These are phyloP conservation scores for Chiloscyllium punctatum DNA, from an alignment of 2,797 vertebrate species.

Conservation along the genomic window DNA sequence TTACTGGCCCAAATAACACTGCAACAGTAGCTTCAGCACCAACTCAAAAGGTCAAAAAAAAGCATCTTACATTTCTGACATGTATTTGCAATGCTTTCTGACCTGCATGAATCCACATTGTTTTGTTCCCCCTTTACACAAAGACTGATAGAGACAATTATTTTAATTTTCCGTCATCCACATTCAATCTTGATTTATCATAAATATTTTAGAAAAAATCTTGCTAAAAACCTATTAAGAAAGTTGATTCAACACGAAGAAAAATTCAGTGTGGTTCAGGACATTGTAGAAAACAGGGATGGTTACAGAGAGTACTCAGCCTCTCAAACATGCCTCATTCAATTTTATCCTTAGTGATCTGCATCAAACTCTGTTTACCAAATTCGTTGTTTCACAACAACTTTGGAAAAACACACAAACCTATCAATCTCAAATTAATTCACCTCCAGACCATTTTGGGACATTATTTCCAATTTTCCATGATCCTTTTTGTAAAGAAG, in stretches of 20 bases:
- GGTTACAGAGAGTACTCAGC: background rate
- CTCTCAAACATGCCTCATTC: background rate
- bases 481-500: background rate
- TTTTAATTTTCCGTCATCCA: background rate
- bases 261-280: background rate
- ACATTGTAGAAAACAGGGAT: background rate
- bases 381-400: background rate
- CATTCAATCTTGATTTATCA: background rate
- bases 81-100: slow-evolving; percentile 13
- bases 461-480: background rate
- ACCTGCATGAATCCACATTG: background rate
- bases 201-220: background rate
- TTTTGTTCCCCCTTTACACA: background rate
- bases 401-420: background rate
- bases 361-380: background rate
- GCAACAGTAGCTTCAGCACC: background rate
- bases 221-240: background rate
- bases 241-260: background rate
- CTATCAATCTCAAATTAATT: background rate
- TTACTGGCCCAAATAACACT: background rate
- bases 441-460: background rate
- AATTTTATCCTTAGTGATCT: background rate
- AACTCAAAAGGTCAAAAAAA: background rate
- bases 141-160: background rate
- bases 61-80: slow-evolving; percentile 9